Evolutionary conservation across 2,113 vertebrate species (phyloP).

Genomic region (Pollachius pollachius): DNA sequence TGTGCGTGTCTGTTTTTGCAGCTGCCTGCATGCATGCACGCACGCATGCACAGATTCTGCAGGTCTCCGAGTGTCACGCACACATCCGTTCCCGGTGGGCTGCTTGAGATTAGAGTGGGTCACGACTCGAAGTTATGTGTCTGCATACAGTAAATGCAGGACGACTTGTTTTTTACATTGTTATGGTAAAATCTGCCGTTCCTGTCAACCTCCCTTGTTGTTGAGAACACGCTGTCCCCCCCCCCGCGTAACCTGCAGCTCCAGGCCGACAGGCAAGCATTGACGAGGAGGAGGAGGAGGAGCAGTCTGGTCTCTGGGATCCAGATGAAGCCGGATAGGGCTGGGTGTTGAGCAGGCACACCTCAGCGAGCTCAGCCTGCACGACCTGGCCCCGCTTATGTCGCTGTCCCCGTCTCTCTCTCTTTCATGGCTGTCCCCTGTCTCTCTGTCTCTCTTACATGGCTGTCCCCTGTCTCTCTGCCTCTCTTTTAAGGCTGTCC

Average conservation of each 20-base stretch:
- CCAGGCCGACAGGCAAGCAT: no score
- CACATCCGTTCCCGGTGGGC: background rate
- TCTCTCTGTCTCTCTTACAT: slow-evolving; percentile 1
- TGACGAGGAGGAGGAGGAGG: no score
- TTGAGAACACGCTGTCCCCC: background rate
- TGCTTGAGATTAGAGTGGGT: background rate
- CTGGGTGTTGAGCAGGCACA: slow-evolving; percentile 37
- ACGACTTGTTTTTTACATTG: no score
- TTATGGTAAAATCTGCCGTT: background rate
- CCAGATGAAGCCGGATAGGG: slow-evolving; percentile 32
- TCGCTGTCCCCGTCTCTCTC: background rate
- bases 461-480: no score
- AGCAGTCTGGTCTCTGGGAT: slow-evolving; percentile 2
- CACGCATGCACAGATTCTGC: background rate
- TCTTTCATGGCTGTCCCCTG: no score
- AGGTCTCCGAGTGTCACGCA: background rate
- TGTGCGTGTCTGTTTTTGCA: background rate
- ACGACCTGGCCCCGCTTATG: slow-evolving; percentile 31
- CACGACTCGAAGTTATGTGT: background rate
- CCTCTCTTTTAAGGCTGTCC: no score
- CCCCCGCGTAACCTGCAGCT: no score
- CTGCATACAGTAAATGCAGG: no score
- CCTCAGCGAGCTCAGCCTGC: slow-evolving; percentile 39
- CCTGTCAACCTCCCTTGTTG: slow-evolving; percentile 8
- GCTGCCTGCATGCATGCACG: background rate